Conservation (phyloP, 2,113 vertebrate species). For the Pseudois nayaur region DNA sequence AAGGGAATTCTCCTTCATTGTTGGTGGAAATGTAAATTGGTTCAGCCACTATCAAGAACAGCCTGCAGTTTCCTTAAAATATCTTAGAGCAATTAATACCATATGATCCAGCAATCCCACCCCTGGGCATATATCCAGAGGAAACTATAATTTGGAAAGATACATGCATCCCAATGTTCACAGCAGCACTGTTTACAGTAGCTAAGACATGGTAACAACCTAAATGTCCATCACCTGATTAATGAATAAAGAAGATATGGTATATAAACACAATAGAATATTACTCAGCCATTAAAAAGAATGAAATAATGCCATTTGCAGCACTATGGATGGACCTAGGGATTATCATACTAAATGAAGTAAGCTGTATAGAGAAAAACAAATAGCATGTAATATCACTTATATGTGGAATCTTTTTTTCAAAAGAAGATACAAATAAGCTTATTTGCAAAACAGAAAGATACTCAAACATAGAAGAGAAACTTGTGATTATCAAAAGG, state of each 20-base stretch:
- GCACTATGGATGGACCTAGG: neutral
- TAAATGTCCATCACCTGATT: neutral
- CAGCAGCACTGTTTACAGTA: neutral
- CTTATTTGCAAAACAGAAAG: neutral
- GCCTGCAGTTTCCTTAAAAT: neutral
- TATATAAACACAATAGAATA: neutral
- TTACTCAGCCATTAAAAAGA: neutral
- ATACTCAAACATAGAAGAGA: neutral
- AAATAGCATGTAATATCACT: neutral
- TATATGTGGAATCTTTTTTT: neutral
- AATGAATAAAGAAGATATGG: neutral
- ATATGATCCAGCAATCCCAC: neutral
- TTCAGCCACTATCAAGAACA: neutral
- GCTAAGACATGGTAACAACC: neutral
- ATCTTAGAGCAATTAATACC: neutral
- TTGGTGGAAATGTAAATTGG: no score
- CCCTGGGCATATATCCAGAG: neutral
- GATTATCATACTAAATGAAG: neutral
- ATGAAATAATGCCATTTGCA: neutral
- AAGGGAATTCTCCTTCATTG: no score
- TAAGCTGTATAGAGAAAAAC: neutral
- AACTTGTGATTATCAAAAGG: neutral
- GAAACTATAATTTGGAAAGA: neutral
- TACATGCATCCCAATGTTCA: neutral
- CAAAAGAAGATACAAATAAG: neutral